A percentile compares a stretch with the other conserved stretches of the same genome.
These are phyloP conservation scores for Arctia plantaginis DNA, from an alignment of 2,888 invertebrate genomes.

Conservation along the genomic window DNA sequence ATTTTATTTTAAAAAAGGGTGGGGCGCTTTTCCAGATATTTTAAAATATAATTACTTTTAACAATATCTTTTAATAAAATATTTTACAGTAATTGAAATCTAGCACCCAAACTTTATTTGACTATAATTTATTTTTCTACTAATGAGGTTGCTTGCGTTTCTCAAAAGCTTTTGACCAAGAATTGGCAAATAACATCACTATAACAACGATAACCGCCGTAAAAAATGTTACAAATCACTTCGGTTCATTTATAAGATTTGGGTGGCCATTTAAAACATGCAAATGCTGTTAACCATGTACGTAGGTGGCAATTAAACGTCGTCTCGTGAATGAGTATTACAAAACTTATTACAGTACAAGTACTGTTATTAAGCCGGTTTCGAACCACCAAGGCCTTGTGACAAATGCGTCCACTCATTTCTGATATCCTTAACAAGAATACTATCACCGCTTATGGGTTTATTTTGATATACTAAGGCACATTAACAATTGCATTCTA, in stretches of 20 bases:
- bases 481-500: neutral
- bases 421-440: slow-evolving; percentile 9
- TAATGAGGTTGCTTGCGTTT: neutral
- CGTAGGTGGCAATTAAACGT: slow-evolving; percentile 2
- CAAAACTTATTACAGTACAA: slow-evolving; percentile 15
- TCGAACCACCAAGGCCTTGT: slow-evolving; percentile 12
- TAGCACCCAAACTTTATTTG: too few species aligned
- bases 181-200: neutral
- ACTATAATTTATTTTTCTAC: too few species aligned
- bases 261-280: slow-evolving; percentile 5
- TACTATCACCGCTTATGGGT: slow-evolving; percentile 25
- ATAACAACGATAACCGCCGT: neutral
- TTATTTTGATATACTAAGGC: slow-evolving; percentile 6
- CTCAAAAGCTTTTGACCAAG: neutral
- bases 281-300: slow-evolving; percentile 2
- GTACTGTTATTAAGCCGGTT: slow-evolving; percentile 17
- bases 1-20: too few species aligned
- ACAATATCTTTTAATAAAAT: too few species aligned
- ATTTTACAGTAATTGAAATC: too few species aligned
- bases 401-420: slow-evolving; percentile 16
- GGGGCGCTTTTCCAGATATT: too few species aligned
- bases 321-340: slow-evolving; percentile 7
- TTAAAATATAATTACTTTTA: too few species aligned
- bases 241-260: neutral
- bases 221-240: neutral